phyloP scores from a whole-genome alignment of 2,888 invertebrate genomes.

The Diachrysia chrysitis region DNA sequence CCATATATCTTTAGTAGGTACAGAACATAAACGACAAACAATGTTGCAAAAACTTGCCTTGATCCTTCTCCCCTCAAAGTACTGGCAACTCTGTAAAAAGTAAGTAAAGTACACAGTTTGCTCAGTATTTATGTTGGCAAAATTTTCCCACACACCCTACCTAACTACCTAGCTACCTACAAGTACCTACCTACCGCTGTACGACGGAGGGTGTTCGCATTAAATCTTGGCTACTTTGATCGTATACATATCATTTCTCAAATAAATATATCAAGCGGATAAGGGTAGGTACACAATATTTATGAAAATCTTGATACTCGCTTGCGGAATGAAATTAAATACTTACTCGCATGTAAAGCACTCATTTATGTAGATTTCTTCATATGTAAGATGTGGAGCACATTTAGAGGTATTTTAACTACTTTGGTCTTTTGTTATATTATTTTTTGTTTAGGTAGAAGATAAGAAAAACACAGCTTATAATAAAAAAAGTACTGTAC shows the following conservation, averaged over 20 bases:
- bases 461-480: too few relatives aligned
- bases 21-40: background rate
- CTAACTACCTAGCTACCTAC: background rate
- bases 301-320: constrained; percentile 27
- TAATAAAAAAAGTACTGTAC: too few relatives aligned
- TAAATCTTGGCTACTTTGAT: constrained; percentile 46
- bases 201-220: constrained; percentile 44
- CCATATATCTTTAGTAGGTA: background rate
- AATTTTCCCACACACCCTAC: constrained; percentile 33
- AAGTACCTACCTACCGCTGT: constrained; percentile 9
- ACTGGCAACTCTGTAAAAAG: constrained; percentile 22
- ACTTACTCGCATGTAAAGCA: constrained; percentile 21
- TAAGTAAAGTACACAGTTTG: constrained; percentile 31
- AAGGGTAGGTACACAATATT: constrained; percentile 26
- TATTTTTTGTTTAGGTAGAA: too few relatives aligned
- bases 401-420: too few relatives aligned
- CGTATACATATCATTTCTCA: constrained; percentile 19
- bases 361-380: constrained; percentile 10
- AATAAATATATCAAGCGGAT: constrained; percentile 12
- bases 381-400: background rate
- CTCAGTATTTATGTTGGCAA: constrained; percentile 39
- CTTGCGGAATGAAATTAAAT: constrained; percentile 35
- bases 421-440: too few relatives aligned
- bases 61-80: constrained; percentile 14
- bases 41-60: constrained; percentile 10